Base-by-base conservation (phyloP, 2,888 invertebrate genomes). In the Netelia virgata region DNA sequence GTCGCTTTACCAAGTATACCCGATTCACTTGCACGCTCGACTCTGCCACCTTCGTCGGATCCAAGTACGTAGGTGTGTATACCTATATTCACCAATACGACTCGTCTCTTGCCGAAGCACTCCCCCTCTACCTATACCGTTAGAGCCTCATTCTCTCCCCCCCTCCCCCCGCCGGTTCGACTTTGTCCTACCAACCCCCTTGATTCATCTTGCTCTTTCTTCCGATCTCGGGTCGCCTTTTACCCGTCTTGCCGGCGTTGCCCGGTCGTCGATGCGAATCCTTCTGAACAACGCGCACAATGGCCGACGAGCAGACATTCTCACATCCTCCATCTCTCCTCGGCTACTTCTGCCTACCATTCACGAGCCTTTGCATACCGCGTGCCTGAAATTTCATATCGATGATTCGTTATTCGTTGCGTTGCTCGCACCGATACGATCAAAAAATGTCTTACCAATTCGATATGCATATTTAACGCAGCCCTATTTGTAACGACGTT, bases 81-180 rank as follows among this genome's bases (percentile, higher is more conserved):
- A 18, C n/a, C 1, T 61, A 61, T 66, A 57, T 66, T 14, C 53
- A 63, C 18, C 41, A n/a, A n/a, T n/a, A n/a, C n/a, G 36, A 5
- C n/a, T 28, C 47, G 61, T 75, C 64, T 53, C 36, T 68, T 69
- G 8, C 68, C 50, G 47, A 57, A 43, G 63, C 76, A 50, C 53
- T 70, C 47, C 76, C 70, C 73, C 85, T 86, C 80, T 73, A 78
- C 82, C 77, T 84, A 82, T 80, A 84, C 73, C 87, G 84, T 64
- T 82, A 70, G 72, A 74, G 63, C 85, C 88, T 88, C 87, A 83
- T 81, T 81, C 88, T 87, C 87, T 85, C 77, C 78, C 87, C 75
- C 73, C 74, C n/a, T n/a, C n/a, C n/a, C n/a, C n/a, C n/a, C n/a
- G n/a, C n/a, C n/a, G n/a, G n/a, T 83, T 84, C 78, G 84, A 77